Base-by-base conservation (phyloP, 2,797 vertebrate species). In the Peromyscus aztecus region DNA sequence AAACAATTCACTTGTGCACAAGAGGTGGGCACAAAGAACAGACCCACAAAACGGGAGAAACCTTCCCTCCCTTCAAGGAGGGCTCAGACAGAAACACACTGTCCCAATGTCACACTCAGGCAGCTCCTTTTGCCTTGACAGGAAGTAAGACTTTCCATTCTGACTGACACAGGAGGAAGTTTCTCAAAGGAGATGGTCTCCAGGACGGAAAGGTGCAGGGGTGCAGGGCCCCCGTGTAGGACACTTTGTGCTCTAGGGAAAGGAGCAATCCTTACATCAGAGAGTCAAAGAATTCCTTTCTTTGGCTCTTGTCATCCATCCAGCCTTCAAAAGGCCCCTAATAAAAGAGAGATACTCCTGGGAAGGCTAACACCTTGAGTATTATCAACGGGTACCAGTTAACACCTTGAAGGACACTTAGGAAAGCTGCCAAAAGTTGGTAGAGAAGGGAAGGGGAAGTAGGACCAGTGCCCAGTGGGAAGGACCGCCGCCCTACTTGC, bases 351-450 rank as follows among this genome's bases (percentile, higher is more conserved):
- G 95, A 94, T 96, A 96, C 89, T 78, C 65, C 43, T 93, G 95
- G 76, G 95, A 97, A 96, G 96, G 92, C 86, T 97, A 91, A 97
- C 97, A 97, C 97, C 95, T 98, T 97, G 76, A 93, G 83, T 57
- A 88, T 91, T 95, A 97, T 98, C 97, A 95, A 49, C 61, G 71
- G 40, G 92, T 94, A 82, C 97, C 97, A 91, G 89, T 92, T 97
- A 97, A 96, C 96, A 98, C 91, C 95, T 97, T 90, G 55, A 69
- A 77, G 65, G 84, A 90, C 95, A 95, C n/a, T 67, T 69, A 37
- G 80, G 76, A 96, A 61, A 69, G 57, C 29, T 93, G 94, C 94
- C 86, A 96, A 78, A 80, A 84, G 57, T 40, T 61, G 40, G 77
- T 81, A 43, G n/a, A 94, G 90, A 96, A 67, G 76, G 65, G 93